Evolutionary conservation across 1,140 invertebrate genomes (phyloP), one percentile per base, ranked within the genome.

Genomic region (Nephila pilipes): DNA sequence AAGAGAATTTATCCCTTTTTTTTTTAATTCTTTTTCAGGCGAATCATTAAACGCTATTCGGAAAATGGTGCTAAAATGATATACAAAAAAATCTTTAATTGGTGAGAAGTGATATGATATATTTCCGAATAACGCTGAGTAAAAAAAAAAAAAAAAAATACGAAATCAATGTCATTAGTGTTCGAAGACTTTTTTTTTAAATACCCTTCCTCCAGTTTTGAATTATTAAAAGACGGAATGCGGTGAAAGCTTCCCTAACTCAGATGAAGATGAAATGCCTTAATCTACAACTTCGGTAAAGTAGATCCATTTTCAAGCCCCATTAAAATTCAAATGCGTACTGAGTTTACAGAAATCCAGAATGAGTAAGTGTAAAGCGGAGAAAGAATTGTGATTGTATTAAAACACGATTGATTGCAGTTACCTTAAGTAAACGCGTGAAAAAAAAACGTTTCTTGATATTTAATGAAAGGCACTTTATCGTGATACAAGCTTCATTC

Each of bases 1-100:
- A 60, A 22, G 14, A 58, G 20, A 58, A 22, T 60, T 18, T 1
- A 0, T 10, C 46, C 6, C 12, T 46, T 38, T 38, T 38, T 85
- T 85, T 85, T 85, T 58, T 10, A 46, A 46, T 46, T 46, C 20
- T 22, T 29, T 18, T 85, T 25, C 29, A 29, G 12, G 83, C 83
- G 55, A 85, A 60, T 85, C 83, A 85, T 85, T 85, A 85, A 85
- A 85, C 46, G 55, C 55, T 85, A 60, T 55, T 85, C 83, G n/a
- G 20, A 85, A 85, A 85, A 58, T 32, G 83, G 55, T 58, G 55
- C 83, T 85, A 85, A 85, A 85, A 85, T 29, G n/a, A 60, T 58
- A 10, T 32, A 85, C 36, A 29, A 85, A 85, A 85, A 85, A 58
- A 6, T 58, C n/a, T 29, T 85, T 85, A 85, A 85, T 85, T 85